phyloP scores from a whole-genome alignment of 1,140 invertebrate species.

The Eufriesea mexicana region DNA sequence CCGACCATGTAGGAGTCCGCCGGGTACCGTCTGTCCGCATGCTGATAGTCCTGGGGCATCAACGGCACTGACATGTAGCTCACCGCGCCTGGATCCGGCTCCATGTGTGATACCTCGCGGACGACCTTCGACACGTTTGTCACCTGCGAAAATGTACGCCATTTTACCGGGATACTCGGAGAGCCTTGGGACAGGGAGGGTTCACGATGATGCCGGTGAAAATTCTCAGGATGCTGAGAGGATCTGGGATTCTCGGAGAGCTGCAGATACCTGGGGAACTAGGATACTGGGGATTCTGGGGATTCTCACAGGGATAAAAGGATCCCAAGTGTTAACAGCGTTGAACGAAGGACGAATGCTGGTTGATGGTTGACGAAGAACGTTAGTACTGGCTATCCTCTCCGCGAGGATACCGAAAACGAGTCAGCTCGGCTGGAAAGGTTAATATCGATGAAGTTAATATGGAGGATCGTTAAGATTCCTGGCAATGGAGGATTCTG shows the following conservation, averaged over 20 bases:
- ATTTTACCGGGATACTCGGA: background rate
- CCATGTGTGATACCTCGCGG: constrained; percentile 86
- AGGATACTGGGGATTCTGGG: background rate
- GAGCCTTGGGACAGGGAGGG: too few relatives aligned
- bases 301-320: background rate
- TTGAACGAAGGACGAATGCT: too few relatives aligned
- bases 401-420: background rate
- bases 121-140: constrained; percentile 87
- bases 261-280: background rate
- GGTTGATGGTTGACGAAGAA: too few relatives aligned
- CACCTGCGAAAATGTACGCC: constrained; percentile 74
- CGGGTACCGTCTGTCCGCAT: constrained; percentile 78
- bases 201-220: too few relatives aligned
- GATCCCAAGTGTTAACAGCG: too few relatives aligned
- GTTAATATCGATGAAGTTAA: too few relatives aligned
- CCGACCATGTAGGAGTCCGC: constrained; percentile 81
- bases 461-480: too few relatives aligned
- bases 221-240: too few relatives aligned
- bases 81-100: constrained; percentile 84
- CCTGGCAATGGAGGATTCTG: too few relatives aligned
- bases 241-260: background rate
- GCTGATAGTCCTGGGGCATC: constrained; percentile 81
- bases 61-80: constrained; percentile 81
- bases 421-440: too few relatives aligned
- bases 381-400: too few relatives aligned